Evolutionary conservation across 2,888 invertebrate genomes (phyloP), one percentile per base, ranked within the genome.

Genomic region (Drosophila ustulata): DNA sequence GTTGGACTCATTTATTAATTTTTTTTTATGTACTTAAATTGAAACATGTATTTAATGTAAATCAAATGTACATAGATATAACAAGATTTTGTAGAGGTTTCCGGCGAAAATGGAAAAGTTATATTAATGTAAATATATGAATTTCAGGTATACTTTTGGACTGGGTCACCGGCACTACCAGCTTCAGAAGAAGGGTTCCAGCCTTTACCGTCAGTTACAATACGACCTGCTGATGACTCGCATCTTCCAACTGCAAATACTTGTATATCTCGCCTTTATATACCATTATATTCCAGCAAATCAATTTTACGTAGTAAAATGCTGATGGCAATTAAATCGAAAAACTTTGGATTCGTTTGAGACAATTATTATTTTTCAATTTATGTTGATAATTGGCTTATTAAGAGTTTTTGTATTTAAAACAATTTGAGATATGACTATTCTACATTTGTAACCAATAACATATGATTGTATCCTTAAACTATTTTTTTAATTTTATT

Each of bases 151-250:
- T 99, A 99, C 92, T 99, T 99, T 93, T 99, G 99, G 99, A 99
- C 99, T 50, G 99, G 99, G 37, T 99, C 99, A 59, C 99, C 99
- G 25, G 98, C 99, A 53, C 93, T 99, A 89, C 99, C 99, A 39
- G 98, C 99, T 50, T 98, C 98, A 69, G 99, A 99, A 93, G 99
- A 99, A 92, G 99, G 99, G 63, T 99, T 99, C 93, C 99, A 99
- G 93, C 99, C 99, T 46, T 97, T 99, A 96, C 99, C 99, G 67
- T 97, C 97, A 73, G 98, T 99, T 78, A 99, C 99, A 50, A 98
- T 99, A 90, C 95, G 99, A 80, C 99, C 99, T 43, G 98, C 98
- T 1, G 99, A 99, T 92, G 99, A 99, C 93, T 96, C 97, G 68
- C 99, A 99, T 93, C 94, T 99, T 82, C 99, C 99, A 82, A 99